Evolutionary conservation across 2,113 vertebrate genomes (phyloP), one percentile per base, ranked within the genome.

Genomic region (Burhinus oedicnemus): DNA sequence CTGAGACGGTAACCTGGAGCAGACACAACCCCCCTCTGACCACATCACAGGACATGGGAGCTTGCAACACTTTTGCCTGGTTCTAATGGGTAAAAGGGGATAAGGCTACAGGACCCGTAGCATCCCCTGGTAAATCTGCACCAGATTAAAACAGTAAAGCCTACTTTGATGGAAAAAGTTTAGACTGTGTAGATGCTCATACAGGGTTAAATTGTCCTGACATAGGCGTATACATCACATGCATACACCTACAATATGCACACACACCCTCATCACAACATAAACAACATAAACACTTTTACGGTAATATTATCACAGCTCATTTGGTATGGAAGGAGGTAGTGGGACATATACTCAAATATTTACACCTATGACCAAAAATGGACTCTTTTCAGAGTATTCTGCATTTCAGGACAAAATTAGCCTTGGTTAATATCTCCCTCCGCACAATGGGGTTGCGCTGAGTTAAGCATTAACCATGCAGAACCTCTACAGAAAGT

Each of bases 101-200:
- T 42, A 60, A 68, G 26, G 15, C 29, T 74, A 15, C 20, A 78
- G n/a, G 49, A 60, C 6, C 11, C 0, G 0, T 8, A 42, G 16
- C 11, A 51, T 25, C 6, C 26, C 22, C 52, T 29, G 16, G 45
- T 61, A 65, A 66, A 79, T 13, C 36, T 17, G 2, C 16, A 78
- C 16, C 51, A 62, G 22, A 5, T 26, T 40, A 86, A 86, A 94
- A 29, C 26, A 61, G 32, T 42, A 69, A 88, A 49, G 34, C 18
- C 44, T 69, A 2, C 21, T 70, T 62, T 14, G 55, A 22, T 66
- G 34, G 64, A 30, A 87, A 71, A 60, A 60, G 61, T 64, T 52
- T 55, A 55, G 25, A 30, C 18, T 55, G 13, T 14, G 32, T 30
- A 55, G 32, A 45, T 55, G 51, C 40, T 54, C 8, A 12, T 32